Percentiles rank a stretch among this genome's conserved stretches.
phyloP scores from a whole-genome alignment of 2,888 invertebrate genomes.

The Drosophila melanosoma region DNA sequence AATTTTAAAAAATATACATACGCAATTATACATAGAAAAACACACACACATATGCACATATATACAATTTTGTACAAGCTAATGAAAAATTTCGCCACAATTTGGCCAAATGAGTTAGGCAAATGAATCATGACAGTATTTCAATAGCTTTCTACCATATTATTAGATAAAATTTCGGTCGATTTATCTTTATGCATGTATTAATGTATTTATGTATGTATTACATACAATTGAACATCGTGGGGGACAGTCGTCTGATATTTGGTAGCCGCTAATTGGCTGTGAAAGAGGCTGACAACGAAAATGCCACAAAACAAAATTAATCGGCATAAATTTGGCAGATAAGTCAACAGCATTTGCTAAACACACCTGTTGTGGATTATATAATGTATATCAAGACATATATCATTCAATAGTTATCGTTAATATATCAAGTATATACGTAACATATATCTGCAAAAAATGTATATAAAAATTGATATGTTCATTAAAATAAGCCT shows the following conservation, averaged over 20 bases:
- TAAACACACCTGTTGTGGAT: conserved; percentile 61
- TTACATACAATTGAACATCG: not conserved
- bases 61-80: conserved; percentile 15
- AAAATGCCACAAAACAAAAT: conserved; percentile 56
- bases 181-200: conserved; percentile 35
- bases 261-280: conserved; percentile 53
- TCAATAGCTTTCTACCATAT: conserved; percentile 42
- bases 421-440: not conserved
- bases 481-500: not conserved
- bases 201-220: not conserved
- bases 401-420: conserved; percentile 6
- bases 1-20: conserved; percentile 41
- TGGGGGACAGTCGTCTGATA: conserved; percentile 49
- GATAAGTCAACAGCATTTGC: conserved; percentile 61
- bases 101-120: conserved; percentile 52
- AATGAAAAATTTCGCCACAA: conserved; percentile 58
- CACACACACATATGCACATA: not conserved
- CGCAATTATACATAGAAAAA: conserved; percentile 35
- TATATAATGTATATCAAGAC: conserved; percentile 18
- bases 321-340: conserved; percentile 60
- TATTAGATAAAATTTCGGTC: conserved; percentile 27
- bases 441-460: not conserved
- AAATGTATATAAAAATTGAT: not conserved
- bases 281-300: conserved; percentile 59
- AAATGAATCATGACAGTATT: conserved; percentile 59